Percentiles rank a stretch among this genome's conserved stretches.
phyloP scores from a whole-genome alignment of 2,113 vertebrate species.

The Orycteropus afer region DNA sequence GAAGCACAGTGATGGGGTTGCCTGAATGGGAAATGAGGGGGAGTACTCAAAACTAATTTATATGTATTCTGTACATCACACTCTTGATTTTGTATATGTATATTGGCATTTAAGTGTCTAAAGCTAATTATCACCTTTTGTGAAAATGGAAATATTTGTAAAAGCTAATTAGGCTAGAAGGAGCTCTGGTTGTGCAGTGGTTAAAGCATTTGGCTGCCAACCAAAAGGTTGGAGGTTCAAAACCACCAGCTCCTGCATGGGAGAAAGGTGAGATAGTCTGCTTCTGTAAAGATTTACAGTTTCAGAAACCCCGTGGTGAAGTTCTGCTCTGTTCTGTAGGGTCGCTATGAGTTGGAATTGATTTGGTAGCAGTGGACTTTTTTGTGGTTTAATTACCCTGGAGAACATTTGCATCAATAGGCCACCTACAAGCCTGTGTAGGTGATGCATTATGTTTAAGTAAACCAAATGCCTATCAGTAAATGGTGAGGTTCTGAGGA shows the following conservation, averaged over 20 bases:
- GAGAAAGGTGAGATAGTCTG: too few relatives aligned
- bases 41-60: background rate
- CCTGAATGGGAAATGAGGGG: background rate
- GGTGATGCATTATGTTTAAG: background rate
- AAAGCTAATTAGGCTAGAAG: constrained; percentile 46
- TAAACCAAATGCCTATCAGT: background rate
- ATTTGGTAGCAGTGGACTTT: too few relatives aligned
- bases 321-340: too few relatives aligned
- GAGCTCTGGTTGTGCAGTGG: too few relatives aligned
- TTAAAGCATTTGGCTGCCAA: too few relatives aligned
- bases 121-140: constrained; percentile 56
- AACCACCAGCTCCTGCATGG: too few relatives aligned
- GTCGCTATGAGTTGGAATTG: too few relatives aligned
- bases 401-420: background rate
- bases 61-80: background rate
- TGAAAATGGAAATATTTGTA: constrained; percentile 20
- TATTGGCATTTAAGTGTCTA: background rate
- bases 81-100: background rate
- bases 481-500: background rate
- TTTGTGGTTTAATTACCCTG: too few relatives aligned
- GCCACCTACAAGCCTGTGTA: background rate
- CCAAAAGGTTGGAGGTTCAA: too few relatives aligned
- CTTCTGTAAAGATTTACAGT: too few relatives aligned
- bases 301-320: too few relatives aligned
- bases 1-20: background rate